Percentiles rank a stretch among this genome's conserved stretches.
Evolutionary conservation across 2,888 invertebrate species (phyloP).

Genomic region (Cloeon dipterum): DNA sequence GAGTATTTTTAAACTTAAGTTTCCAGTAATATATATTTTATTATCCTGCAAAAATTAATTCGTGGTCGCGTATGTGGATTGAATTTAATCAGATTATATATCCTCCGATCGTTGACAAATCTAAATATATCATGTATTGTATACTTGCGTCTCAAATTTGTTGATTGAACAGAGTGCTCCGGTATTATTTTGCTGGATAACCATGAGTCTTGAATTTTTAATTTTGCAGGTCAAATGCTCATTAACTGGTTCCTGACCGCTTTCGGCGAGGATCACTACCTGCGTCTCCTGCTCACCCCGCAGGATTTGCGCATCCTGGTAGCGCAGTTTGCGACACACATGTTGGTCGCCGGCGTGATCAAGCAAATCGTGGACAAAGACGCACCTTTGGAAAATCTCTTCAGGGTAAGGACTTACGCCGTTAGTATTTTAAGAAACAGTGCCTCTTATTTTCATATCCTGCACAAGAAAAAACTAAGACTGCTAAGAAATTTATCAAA

Average conservation of each 20-base stretch:
- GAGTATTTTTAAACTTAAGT: too few relatives aligned
- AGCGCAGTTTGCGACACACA: slow-evolving; percentile 66
- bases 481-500: too few relatives aligned
- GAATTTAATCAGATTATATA: too few relatives aligned
- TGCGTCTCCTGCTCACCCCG: slow-evolving; percentile 33
- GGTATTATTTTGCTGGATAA: too few relatives aligned
- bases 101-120: too few relatives aligned
- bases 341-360: slow-evolving; percentile 67
- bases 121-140: too few relatives aligned
- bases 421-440: not conserved
- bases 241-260: slow-evolving; percentile 73
- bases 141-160: too few relatives aligned
- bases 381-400: slow-evolving; percentile 36
- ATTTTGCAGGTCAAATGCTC: slow-evolving; percentile 65
- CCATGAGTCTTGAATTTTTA: too few relatives aligned
- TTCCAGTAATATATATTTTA: too few relatives aligned
- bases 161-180: too few relatives aligned
- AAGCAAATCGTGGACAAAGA: slow-evolving; percentile 54
- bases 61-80: too few relatives aligned
- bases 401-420: slow-evolving; percentile 38
- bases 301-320: slow-evolving; percentile 56
- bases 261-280: slow-evolving; percentile 41
- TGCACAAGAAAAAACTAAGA: slow-evolving; percentile 1
- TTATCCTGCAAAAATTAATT: too few relatives aligned
- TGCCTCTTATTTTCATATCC: not conserved